Conservation (phyloP, 2,888 invertebrate genomes). For the Stenolophus ochropezus region DNA sequence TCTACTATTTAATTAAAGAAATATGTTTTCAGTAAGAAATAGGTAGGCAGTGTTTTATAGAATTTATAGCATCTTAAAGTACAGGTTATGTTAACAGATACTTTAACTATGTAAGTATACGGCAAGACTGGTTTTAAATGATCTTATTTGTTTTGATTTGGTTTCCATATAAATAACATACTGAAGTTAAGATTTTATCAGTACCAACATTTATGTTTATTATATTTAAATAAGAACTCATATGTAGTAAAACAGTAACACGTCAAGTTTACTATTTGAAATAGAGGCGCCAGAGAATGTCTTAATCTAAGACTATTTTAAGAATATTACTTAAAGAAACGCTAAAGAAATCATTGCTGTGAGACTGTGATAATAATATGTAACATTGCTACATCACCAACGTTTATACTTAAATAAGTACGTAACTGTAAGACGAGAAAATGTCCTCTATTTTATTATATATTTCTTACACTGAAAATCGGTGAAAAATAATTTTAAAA, state of each 20-base stretch:
- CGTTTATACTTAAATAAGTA: too few relatives aligned
- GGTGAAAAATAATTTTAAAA: too few relatives aligned
- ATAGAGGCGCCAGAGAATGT: not conserved
- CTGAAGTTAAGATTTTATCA: not conserved
- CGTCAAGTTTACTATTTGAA: too few relatives aligned
- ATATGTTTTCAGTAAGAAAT: too few relatives aligned
- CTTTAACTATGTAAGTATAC: not conserved
- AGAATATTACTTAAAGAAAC: constrained; percentile 42
- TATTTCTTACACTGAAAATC: too few relatives aligned
- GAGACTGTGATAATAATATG: constrained; percentile 22
- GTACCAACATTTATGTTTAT: not conserved
- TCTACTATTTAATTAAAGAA: too few relatives aligned
- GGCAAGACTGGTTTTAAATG: not conserved
- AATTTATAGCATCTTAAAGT: too few relatives aligned
- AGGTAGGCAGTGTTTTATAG: too few relatives aligned
- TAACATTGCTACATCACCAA: constrained; percentile 50
- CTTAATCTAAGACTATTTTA: constrained; percentile 5
- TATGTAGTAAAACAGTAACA: too few relatives aligned
- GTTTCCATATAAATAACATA: not conserved
- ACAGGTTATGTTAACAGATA: not conserved
- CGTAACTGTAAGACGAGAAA: too few relatives aligned
- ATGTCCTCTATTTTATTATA: too few relatives aligned
- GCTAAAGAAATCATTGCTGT: constrained; percentile 51
- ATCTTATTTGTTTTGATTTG: not conserved
- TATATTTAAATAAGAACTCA: not conserved